Base-by-base conservation (phyloP, 2,888 invertebrate genomes). In the Dione juno region DNA sequence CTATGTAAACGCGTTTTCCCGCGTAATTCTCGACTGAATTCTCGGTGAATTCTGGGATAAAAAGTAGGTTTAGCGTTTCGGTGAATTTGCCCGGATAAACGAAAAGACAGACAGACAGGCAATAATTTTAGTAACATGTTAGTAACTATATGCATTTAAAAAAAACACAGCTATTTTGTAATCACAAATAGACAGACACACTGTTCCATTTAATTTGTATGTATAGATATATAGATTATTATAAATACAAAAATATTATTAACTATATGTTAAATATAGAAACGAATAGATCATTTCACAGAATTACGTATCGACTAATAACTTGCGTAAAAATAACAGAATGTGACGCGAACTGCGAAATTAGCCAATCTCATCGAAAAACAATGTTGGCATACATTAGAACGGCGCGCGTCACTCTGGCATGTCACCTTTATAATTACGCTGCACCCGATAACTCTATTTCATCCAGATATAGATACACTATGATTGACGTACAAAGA, bases 391-490 rank as follows among this genome's bases (percentile, higher is more conserved):
- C 80, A 75, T 66, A 75, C 77, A 79, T 80, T 80, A 80, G 83
- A 78, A n/a, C 79, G 74, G 74, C 76, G 76, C 77, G 79, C 77
- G 77, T 71, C 76, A 75, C 79, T 85, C 78, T 73, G 75, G 76
- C 77, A 78, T 83, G 84, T 87, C 87, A 88, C 82, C 79, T 81
- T 84, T 89, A 88, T 89, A 88, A 89, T 88, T 88, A 88, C 85
- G 80, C 78, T 78, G 77, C 84, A 86, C 88, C 87, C 83, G 83
- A 88, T 84, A 85, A 76, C 80, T 84, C 81, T 86, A 86, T 87
- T 84, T 85, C 77, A 75, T 69, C 77, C 79, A 83, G 81, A 88
- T 86, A 87, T 79, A 84, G 81, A 88, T 86, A 87, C 85, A 89
- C 89, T 86, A 88, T 79, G 76, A 73, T 81, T 90, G 91, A 92